phyloP scores from a whole-genome alignment of 2,113 vertebrate genomes.

The Circaetus gallicus region DNA sequence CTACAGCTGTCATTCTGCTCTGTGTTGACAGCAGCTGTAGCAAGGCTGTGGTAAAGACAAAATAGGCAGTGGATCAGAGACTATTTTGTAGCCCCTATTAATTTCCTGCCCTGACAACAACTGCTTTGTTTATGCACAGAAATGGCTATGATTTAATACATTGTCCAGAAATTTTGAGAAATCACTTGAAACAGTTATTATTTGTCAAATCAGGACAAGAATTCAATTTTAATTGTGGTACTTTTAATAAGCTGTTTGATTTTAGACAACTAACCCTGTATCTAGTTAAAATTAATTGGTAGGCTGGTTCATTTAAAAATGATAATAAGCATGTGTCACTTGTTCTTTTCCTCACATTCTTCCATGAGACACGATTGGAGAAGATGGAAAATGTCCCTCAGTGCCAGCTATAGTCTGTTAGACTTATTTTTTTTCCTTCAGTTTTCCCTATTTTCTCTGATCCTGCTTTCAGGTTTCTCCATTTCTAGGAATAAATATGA shows the following conservation, averaged over 20 bases:
- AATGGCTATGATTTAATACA: neutral
- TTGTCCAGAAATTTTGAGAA: neutral
- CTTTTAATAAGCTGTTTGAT: neutral
- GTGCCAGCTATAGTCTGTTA: neutral
- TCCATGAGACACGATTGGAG: neutral
- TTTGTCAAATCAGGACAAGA: neutral
- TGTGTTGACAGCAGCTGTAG: neutral
- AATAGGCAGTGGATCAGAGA: neutral
- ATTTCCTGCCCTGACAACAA: neutral
- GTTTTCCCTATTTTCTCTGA: neutral
- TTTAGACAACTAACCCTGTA: neutral
- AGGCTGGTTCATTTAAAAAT: neutral
- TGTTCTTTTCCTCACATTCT: neutral
- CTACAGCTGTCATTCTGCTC: neutral
- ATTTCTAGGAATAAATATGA: neutral
- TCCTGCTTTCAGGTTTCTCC: neutral
- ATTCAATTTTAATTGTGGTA: neutral
- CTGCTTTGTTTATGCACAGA: neutral
- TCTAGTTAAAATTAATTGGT: neutral
- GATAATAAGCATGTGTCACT: neutral
- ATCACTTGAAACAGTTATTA: neutral
- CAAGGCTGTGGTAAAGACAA: neutral
- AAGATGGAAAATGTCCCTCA: neutral
- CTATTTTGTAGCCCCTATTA: neutral
- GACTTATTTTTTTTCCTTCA: neutral